Evolutionary conservation across 2,113 vertebrate species (phyloP).

Genomic region (Diadophis punctatus): DNA sequence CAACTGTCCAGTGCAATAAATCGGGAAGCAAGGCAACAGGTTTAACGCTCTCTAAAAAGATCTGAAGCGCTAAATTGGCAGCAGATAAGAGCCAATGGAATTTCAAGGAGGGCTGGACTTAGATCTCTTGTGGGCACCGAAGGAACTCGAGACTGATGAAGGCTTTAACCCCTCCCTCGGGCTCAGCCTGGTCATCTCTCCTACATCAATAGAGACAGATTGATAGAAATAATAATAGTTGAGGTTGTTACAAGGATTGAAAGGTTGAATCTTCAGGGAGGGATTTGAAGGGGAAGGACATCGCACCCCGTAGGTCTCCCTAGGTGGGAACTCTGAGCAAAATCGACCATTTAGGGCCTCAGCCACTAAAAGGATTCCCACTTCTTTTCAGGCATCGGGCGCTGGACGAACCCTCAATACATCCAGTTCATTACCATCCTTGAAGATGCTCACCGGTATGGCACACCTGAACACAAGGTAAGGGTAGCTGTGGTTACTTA

Average conservation of each 20-base stretch:
- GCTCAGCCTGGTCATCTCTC: not conserved
- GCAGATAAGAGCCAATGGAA: not conserved
- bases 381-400: conserved; percentile 73
- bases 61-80: not conserved
- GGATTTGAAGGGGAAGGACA: not conserved
- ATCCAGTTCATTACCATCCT: conserved; percentile 84
- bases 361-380: not conserved
- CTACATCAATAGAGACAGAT: not conserved
- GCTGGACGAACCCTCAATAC: conserved; percentile 88
- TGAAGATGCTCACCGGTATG: conserved; percentile 76
- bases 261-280: not conserved
- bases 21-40: not conserved
- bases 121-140: not conserved
- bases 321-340: not conserved
- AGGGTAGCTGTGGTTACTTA: not conserved
- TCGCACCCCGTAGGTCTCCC: not conserved
- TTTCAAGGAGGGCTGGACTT: not conserved
- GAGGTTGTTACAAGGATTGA: no score
- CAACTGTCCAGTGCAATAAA: not conserved
- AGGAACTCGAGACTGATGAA: not conserved
- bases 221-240: not conserved
- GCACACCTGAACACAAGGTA: conserved; percentile 81
- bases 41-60: not conserved
- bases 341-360: no score
- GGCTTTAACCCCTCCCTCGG: not conserved